Conservation (phyloP, 2,113 vertebrate genomes). For the Pseudopipra pipra region DNA sequence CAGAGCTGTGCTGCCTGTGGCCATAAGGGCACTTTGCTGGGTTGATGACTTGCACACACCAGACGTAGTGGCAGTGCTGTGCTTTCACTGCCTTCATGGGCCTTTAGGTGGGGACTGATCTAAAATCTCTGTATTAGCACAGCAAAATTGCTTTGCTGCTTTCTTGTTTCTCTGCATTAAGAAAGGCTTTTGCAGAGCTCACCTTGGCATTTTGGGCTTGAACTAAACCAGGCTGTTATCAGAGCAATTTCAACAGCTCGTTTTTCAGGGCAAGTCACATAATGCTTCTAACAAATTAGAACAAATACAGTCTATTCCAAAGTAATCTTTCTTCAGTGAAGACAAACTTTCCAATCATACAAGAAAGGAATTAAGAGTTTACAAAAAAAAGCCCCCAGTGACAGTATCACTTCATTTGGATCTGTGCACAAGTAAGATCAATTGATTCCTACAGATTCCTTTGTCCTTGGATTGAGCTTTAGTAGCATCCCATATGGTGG, state of each 20-base stretch:
- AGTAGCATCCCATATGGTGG: background rate
- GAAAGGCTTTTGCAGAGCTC: background rate
- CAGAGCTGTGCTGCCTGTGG: background rate
- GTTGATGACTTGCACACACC: rapidly evolving
- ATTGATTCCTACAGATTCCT: background rate
- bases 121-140: background rate
- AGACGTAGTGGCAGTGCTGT: background rate
- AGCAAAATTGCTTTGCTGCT: background rate
- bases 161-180: background rate
- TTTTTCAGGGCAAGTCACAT: background rate
- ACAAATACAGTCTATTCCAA: background rate
- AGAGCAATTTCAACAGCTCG: background rate
- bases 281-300: background rate
- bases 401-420: background rate
- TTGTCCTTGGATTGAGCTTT: background rate
- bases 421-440: background rate
- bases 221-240: background rate
- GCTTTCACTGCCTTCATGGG: background rate
- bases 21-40: too few relatives aligned
- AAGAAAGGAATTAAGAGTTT: background rate
- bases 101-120: background rate
- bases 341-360: background rate
- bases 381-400: background rate
- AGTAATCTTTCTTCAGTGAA: background rate
- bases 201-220: background rate